Conservation (phyloP, 2,113 vertebrate genomes). For the Glaucidium brasilianum region DNA sequence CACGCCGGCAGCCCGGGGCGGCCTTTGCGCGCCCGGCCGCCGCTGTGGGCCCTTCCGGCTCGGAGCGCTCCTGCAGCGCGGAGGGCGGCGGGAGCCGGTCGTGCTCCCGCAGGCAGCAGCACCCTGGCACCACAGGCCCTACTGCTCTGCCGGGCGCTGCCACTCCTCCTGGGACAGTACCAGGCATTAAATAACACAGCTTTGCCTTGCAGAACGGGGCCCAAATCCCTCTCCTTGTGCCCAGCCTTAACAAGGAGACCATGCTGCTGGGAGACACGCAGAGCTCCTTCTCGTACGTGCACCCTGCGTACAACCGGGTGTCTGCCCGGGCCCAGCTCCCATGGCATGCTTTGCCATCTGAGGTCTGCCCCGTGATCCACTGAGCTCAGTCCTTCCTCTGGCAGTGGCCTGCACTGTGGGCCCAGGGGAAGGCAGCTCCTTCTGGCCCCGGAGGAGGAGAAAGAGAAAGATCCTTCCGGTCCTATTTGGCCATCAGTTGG, state of each 20-base stretch:
- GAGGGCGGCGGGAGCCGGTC: background rate
- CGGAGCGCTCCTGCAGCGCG: background rate
- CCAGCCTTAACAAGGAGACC: fast-evolving
- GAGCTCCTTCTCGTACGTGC: fast-evolving
- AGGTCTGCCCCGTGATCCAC: background rate
- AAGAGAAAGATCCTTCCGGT: background rate
- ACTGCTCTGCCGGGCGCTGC: background rate
- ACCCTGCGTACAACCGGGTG: background rate
- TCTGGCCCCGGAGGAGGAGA: background rate
- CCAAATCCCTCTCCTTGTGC: background rate
- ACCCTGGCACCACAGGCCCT: background rate
- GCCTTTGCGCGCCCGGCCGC: background rate
- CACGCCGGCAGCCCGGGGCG: background rate
- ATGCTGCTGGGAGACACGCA: fast-evolving
- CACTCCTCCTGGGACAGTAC: background rate
- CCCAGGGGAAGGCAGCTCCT: background rate
- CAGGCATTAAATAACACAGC: background rate
- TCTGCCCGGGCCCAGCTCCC: background rate
- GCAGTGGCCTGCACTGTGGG: background rate
- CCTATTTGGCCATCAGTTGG: background rate
- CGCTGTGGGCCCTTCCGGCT: background rate
- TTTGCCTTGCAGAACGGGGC: background rate
- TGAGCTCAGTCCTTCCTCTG: background rate
- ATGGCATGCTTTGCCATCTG: background rate
- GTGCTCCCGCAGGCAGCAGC: background rate